Evolutionary conservation across 2,113 vertebrate genomes (phyloP), one percentile per base, ranked within the genome.

Genomic region (Xiphophorus couchianus): DNA sequence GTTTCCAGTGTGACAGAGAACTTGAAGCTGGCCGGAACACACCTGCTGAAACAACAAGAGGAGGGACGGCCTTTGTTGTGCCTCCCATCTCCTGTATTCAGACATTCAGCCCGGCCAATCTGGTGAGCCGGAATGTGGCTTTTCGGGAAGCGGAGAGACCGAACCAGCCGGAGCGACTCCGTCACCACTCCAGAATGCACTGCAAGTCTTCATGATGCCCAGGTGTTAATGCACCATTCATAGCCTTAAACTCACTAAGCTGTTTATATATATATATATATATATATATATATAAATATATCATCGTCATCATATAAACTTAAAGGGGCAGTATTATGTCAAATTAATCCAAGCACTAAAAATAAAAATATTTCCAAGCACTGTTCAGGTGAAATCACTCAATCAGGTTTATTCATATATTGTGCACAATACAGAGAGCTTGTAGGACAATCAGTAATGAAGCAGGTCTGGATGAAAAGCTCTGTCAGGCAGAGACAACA

Each of bases 101-200:
- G 35, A 3, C 0, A 2, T 11, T 37, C 35, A 37, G 35, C 89
- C 44, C 5, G 70, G 76, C 90, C 84, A 89, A 82, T 90, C 73
- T 71, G 62, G 25, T 44, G 5, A 74, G 31, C 69, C 78, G 91
- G 94, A 95, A 95, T 95, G 95, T 64, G 76, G 83, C 67, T 74
- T 62, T 75, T 88, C 94, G 93, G 93, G 95, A 93, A 94, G 87
- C 68, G 39, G 9, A 58, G 9, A n/a, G 2, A 58, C 51, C n/a
- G 22, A n/a, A 58, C 25, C 22, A 58, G 51, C 8, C 51, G 2
- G 79, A 27, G 11, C 39, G 17, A 35, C n/a, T 48, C 31, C 1
- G 30, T 76, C 66, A 72, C 67, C 71, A 33, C 63, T 22, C 63
- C 27, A 22, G 3, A 58, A 58, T n/a, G 25, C 3, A 10, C 51